Evolutionary conservation across 2,888 invertebrate species (phyloP).

Genomic region (Cylindroiulus punctatus): DNA sequence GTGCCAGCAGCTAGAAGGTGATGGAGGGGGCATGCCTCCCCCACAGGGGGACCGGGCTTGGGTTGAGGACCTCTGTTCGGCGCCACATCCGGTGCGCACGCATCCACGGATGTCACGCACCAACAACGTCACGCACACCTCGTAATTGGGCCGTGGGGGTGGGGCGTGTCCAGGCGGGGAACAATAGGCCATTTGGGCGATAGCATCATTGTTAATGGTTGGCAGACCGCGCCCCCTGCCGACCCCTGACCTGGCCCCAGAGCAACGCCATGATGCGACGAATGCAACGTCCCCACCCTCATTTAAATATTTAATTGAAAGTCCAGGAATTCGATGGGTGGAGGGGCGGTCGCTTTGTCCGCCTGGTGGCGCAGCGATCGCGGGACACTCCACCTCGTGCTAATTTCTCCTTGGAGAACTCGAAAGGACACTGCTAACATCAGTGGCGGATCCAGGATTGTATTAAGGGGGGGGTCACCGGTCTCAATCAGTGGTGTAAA

Average conservation of each 20-base stretch:
- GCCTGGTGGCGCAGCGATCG: no score
- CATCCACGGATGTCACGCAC: not conserved
- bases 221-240: not conserved
- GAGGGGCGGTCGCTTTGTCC: no score
- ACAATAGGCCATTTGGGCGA: not conserved
- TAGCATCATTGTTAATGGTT: not conserved
- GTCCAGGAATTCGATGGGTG: no score
- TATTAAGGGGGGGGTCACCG: no score
- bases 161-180: not conserved
- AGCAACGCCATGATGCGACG: not conserved
- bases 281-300: not conserved
- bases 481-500: no score
- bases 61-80: not conserved
- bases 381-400: no score
- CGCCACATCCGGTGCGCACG: not conserved
- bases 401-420: no score
- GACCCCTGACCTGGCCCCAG: not conserved
- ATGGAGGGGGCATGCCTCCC: not conserved
- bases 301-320: no score
- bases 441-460: no score
- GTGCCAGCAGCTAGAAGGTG: not conserved
- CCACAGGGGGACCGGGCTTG: no score
- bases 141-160: not conserved
- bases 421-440: no score
- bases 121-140: not conserved